Evolutionary conservation across 2,113 vertebrate species (phyloP).

Genomic region (Corapipo altera): DNA sequence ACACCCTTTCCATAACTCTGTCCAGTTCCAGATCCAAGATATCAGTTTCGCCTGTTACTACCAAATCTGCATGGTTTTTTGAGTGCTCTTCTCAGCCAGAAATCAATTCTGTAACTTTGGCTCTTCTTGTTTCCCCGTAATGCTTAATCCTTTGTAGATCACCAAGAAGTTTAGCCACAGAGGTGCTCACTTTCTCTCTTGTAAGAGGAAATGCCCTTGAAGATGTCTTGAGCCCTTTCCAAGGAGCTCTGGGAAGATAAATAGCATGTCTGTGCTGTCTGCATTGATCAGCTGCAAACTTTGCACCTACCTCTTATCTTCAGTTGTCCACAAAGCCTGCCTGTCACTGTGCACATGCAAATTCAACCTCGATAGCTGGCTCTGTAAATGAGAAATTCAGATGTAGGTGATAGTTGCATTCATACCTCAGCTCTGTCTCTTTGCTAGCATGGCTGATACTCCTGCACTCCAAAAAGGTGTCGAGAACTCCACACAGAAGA

Average conservation of each 20-base stretch:
- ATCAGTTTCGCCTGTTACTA: background rate
- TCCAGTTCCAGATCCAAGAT: background rate
- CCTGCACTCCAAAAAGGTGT: background rate
- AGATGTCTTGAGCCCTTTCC: background rate
- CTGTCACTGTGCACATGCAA: background rate
- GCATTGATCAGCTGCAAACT: background rate
- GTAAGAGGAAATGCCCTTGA: constrained; percentile 9
- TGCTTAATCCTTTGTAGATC: background rate
- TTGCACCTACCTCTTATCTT: background rate
- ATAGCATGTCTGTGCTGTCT: background rate
- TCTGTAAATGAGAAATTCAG: background rate
- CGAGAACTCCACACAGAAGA: background rate
- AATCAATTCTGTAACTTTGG: background rate
- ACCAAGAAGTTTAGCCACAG: background rate
- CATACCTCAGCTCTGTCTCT: background rate
- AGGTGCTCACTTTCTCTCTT: background rate
- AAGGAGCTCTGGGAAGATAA: background rate
- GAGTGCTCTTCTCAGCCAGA: background rate
- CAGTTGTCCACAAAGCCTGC: background rate
- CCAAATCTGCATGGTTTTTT: background rate
- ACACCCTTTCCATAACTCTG: background rate
- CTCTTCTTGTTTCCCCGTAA: background rate
- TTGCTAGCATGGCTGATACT: background rate
- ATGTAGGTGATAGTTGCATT: background rate
- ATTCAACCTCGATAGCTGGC: background rate